Evolutionary conservation across 1,140 invertebrate genomes (phyloP), one percentile per base, ranked within the genome.

Genomic region (Psix sp.): DNA sequence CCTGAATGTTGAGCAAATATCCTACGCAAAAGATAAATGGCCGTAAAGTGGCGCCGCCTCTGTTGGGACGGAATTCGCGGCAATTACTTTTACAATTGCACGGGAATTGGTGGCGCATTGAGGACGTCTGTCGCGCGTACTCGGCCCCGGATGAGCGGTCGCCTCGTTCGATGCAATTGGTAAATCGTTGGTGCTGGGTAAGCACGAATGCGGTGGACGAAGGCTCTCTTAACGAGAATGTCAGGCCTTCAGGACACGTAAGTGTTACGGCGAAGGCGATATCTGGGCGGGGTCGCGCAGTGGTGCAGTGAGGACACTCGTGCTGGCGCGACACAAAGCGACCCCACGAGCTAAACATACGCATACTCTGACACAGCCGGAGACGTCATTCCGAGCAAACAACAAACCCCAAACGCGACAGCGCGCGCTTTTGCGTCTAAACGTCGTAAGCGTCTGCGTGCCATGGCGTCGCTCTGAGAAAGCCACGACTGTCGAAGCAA

Each of bases 401-500:
- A 29, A 29, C 26, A n/a, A n/a, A 24, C 21, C 3, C 7, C 7
- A 24, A 4, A 35, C 33, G 29, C 13, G 10, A 59, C 52, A 31
- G 56, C 57, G 35, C 48, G 56, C 59, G 51, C 59, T 72, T 42
- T 49, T 51, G 46, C 68, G 60, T 45, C 42, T 13, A 48, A 66
- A 33, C 62, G 54, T 63, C 31, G 3, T 48, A 31, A 3, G 5
- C 10, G 5, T 35, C 33, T 35, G 33, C 51, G 52, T 68, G 56
- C 46, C 70, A 76, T 74, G 74, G 62, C 74, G 70, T 72, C 70
- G 62, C 39, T 49, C 70, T 77, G 74, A 73, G 54, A 48, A 63
- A 70, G 60, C 66, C 66, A 73, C 57, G 74, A 72, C 67, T 68
- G 68, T 75, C 72, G 65, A 74, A 73, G 76, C 76, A 66, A 74